These are phyloP conservation scores for Diplogasteroides magnus DNA, from an alignment of 1,140 invertebrate species.

Conservation along the genomic window DNA sequence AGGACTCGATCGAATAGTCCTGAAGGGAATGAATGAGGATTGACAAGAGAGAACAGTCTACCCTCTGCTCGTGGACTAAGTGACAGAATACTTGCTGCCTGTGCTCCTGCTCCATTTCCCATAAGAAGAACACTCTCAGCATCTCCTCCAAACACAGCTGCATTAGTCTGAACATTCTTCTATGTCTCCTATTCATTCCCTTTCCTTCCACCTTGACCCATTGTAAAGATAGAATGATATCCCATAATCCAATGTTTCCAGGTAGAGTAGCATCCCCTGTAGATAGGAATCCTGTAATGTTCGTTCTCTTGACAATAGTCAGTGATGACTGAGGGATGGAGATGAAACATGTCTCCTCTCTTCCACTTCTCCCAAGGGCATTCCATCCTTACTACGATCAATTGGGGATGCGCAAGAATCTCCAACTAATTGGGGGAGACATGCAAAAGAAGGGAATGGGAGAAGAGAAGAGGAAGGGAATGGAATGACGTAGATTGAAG, in stretches of 20 bases:
- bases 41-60: constrained; percentile 57
- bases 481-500: not conserved
- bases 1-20: constrained; percentile 82
- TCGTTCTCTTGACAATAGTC: constrained; percentile 4
- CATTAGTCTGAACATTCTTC: constrained; percentile 65
- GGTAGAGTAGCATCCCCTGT: constrained; percentile 78
- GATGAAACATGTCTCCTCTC: not conserved
- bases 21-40: constrained; percentile 13
- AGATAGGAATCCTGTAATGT: constrained; percentile 47
- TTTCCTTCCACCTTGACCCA: constrained; percentile 61
- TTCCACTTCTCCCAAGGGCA: constrained; percentile 5
- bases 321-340: constrained; percentile 3
- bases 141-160: constrained; percentile 84
- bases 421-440: constrained; percentile 6
- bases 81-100: constrained; percentile 86
- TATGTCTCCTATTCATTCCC: not conserved
- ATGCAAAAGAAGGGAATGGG: too few species aligned
- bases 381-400: constrained; percentile 3
- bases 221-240: constrained; percentile 85
- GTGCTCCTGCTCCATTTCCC: constrained; percentile 88
- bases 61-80: constrained; percentile 84
- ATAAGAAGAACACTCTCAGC: constrained; percentile 84
- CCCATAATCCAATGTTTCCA: constrained; percentile 90
- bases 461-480: not conserved
- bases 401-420: constrained; percentile 11